A percentile compares a stretch with the other conserved stretches of the same genome.
Evolutionary conservation across 2,113 vertebrate species (phyloP).

Genomic region (Falcunculus frontatus): DNA sequence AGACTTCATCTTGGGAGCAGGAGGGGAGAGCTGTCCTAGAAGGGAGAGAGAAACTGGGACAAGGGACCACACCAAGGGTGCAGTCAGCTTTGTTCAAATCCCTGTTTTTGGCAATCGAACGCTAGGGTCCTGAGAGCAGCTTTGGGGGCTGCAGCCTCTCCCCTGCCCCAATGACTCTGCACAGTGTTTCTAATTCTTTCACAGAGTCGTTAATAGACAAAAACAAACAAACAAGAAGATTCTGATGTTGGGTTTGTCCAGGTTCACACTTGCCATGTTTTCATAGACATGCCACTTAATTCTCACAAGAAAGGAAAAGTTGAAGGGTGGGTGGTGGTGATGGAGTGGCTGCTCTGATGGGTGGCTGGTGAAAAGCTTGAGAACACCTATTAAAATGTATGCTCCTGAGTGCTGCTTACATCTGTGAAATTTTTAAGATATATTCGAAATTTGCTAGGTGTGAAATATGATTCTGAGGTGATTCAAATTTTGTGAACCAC

Average conservation of each 20-base stretch:
- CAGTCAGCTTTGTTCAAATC: background rate
- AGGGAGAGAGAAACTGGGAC: background rate
- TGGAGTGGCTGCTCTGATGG: background rate
- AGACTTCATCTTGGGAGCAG: background rate
- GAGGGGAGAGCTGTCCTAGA: background rate
- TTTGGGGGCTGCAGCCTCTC: background rate
- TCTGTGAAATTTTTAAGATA: background rate
- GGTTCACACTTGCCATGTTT: background rate
- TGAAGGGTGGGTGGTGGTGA: background rate
- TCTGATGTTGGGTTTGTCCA: background rate
- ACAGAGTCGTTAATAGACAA: background rate
- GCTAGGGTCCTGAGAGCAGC: background rate
- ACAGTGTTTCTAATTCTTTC: background rate
- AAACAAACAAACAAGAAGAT: fast-evolving
- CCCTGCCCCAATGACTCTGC: background rate
- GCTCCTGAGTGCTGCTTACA: background rate
- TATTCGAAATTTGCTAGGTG: background rate
- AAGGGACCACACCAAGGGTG: background rate
- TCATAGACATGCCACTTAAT: background rate
- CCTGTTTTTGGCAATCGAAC: background rate
- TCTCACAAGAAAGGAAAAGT: background rate
- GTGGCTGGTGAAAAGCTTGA: background rate
- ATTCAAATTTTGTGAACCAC: background rate
- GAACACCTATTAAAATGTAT: background rate
- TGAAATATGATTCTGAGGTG: background rate